These are phyloP conservation scores for Hyles vespertilio DNA, from an alignment of 1,140 invertebrate species.

Conservation along the genomic window DNA sequence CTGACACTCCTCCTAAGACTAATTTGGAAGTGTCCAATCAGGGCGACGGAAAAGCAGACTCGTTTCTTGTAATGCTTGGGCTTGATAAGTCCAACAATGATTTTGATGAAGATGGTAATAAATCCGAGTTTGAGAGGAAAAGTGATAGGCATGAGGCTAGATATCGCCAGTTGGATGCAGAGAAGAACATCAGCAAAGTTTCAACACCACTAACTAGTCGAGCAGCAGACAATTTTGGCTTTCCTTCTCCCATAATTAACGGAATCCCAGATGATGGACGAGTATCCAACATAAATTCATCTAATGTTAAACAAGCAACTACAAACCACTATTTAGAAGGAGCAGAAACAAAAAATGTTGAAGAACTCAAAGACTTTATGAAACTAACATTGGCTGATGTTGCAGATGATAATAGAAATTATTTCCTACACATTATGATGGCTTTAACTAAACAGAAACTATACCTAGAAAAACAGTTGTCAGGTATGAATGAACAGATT, in stretches of 20 bases:
- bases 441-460: constrained; percentile 68
- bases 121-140: constrained; percentile 46
- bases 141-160: constrained; percentile 46
- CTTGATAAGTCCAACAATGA: constrained; percentile 58
- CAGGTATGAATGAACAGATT: constrained; percentile 53
- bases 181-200: constrained; percentile 59
- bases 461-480: constrained; percentile 66
- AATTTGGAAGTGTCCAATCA: constrained; percentile 31
- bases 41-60: constrained; percentile 50
- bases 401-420: constrained; percentile 62
- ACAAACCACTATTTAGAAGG: constrained; percentile 18
- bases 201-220: constrained; percentile 57
- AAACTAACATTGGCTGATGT: constrained; percentile 59
- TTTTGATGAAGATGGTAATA: constrained; percentile 44
- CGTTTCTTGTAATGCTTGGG: constrained; percentile 62
- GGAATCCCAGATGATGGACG: constrained; percentile 41
- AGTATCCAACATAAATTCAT: constrained; percentile 32
- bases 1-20: constrained; percentile 50
- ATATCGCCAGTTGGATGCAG: constrained; percentile 46
- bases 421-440: constrained; percentile 67
- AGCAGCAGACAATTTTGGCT: constrained; percentile 38
- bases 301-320: constrained; percentile 35
- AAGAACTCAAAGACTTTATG: constrained; percentile 71
- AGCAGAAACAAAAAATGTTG: constrained; percentile 41
- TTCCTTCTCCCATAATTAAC: constrained; percentile 54